Evolutionary conservation across 1,140 invertebrate species (phyloP).

Genomic region (Zaprionus inermis): DNA sequence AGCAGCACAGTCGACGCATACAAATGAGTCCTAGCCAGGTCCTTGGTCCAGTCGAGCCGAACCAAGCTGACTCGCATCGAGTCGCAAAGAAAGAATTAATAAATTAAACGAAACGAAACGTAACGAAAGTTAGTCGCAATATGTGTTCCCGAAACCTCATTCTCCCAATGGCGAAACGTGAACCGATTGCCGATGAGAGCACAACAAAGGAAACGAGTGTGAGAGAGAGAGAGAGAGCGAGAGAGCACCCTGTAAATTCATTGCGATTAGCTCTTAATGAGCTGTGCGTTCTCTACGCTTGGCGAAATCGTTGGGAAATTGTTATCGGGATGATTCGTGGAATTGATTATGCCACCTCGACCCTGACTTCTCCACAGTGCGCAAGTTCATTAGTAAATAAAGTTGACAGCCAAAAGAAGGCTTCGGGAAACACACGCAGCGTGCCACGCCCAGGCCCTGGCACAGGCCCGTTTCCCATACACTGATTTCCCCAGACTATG

Average conservation of each 20-base stretch:
- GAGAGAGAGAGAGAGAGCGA: no score
- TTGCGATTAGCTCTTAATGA: conserved; percentile 18
- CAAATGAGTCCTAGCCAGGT: conserved; percentile 59
- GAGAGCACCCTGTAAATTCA: conserved; percentile 5
- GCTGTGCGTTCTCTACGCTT: not conserved
- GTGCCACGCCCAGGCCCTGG: conserved; percentile 33
- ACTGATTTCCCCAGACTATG: conserved; percentile 67
- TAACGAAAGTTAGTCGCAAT: conserved; percentile 52
- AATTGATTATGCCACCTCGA: conserved; percentile 28
- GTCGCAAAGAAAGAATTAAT: conserved; percentile 66
- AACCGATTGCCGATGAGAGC: conserved; percentile 10
- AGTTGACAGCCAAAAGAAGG: conserved; percentile 72
- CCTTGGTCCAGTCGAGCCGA: conserved; percentile 6
- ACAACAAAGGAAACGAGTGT: not conserved
- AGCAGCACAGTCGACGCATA: conserved; percentile 74
- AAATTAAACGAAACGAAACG: conserved; percentile 66
- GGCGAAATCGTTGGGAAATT: conserved; percentile 32
- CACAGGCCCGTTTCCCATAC: conserved; percentile 28
- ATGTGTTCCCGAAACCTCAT: conserved; percentile 28
- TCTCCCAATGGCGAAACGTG: conserved; percentile 8
- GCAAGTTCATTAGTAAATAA: conserved; percentile 79
- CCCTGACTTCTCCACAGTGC: conserved; percentile 31
- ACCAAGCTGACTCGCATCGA: conserved; percentile 25
- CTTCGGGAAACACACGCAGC: conserved; percentile 26
- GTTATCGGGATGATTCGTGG: conserved; percentile 17